Evolutionary conservation across 1,140 invertebrate genomes (phyloP).

Genomic region (Cydia pomonella): DNA sequence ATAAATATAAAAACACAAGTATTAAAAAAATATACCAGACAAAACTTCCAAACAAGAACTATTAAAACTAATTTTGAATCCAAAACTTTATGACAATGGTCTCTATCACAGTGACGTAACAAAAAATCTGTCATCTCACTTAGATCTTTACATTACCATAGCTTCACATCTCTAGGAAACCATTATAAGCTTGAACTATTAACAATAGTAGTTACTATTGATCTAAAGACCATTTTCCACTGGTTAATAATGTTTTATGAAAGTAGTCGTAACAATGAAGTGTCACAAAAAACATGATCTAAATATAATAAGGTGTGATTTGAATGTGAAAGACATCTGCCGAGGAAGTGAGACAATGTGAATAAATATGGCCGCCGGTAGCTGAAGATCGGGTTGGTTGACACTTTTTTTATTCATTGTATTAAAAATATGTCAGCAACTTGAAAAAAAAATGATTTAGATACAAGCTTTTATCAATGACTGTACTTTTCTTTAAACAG

Average conservation of each 20-base stretch:
- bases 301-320: slow-evolving; percentile 28
- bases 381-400: background rate
- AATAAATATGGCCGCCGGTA: background rate
- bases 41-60: background rate
- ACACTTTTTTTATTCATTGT: background rate
- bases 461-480: background rate
- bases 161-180: background rate
- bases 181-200: background rate
- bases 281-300: slow-evolving; percentile 33
- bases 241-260: background rate
- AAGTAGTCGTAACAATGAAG: background rate
- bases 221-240: background rate
- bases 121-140: slow-evolving; percentile 32
- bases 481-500: too few relatives aligned
- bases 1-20: too few relatives aligned
- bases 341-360: slow-evolving; percentile 25
- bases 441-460: too few relatives aligned
- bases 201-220: background rate
- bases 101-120: slow-evolving; percentile 16
- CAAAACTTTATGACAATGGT: background rate
- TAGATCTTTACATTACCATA: background rate
- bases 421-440: too few relatives aligned
- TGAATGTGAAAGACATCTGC: slow-evolving; percentile 28
- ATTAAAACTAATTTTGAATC: background rate
- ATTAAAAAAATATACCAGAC: too few relatives aligned